phyloP scores from a whole-genome alignment of 2,797 vertebrate species.

The Emys orbicularis region DNA sequence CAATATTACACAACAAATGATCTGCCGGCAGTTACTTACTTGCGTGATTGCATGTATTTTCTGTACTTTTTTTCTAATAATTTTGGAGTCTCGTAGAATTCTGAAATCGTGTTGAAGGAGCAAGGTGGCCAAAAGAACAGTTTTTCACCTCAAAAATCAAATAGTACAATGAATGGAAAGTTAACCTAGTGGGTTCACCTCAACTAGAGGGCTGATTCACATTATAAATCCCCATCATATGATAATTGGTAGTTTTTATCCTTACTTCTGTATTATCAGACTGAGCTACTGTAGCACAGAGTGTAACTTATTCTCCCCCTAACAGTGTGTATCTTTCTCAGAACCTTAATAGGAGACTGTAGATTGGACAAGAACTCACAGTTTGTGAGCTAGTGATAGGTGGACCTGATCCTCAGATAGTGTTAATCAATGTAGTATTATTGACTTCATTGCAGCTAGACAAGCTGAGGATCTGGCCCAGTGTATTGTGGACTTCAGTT shows the following conservation, averaged over 20 bases:
- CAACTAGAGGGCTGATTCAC: conserved; percentile 17
- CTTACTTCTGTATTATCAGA: not conserved
- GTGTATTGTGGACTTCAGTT: not conserved
- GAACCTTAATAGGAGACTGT: not conserved
- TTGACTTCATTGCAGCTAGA: not conserved
- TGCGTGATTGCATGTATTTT: not conserved
- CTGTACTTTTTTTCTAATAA: not conserved
- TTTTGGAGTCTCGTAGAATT: conserved; percentile 11
- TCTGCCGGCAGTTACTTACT: too few relatives aligned
- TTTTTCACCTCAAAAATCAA: conserved; percentile 6
- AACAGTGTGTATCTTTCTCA: not conserved
- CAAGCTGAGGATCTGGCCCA: not conserved
- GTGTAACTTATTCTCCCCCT: not conserved
- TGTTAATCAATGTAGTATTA: not conserved
- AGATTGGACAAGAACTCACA: not conserved
- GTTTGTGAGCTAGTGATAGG: not conserved
- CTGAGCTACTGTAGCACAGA: not conserved
- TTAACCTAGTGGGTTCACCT: conserved; percentile 10
- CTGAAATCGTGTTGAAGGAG: not conserved
- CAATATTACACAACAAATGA: not conserved
- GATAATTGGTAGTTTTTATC: conserved; percentile 33
- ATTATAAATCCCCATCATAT: not conserved
- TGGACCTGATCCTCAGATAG: not conserved
- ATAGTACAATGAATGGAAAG: not conserved
- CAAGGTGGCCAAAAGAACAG: not conserved